Base-by-base conservation (phyloP, 2,113 vertebrate species). In the Malurus melanocephalus region DNA sequence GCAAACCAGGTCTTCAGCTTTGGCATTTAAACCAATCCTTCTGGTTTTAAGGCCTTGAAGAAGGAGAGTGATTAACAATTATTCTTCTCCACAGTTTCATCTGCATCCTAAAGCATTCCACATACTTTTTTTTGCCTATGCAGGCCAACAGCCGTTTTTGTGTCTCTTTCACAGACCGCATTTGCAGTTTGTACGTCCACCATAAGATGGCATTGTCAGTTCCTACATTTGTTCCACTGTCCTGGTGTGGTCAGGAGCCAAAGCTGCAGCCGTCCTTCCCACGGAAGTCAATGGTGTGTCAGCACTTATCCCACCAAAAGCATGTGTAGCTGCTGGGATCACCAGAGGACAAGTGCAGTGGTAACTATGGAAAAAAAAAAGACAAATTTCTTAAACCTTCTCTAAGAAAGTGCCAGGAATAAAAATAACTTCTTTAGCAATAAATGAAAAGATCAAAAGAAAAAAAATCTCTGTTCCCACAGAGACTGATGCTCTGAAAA, bases 381-480 rank as follows among this genome's bases (percentile, higher is more conserved):
- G 30, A 72, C 33, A 69, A 43, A 28, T 22, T 74, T 60, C 81
- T 73, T 59, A 85, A 94, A 76, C 19, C 53, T 84, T 66, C 53
- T 78, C 28, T n/a, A 28, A 89, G 87, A 35, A 71, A 74, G 89
- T 33, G 48, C 71, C 52, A 71, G 42, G 61, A 88, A 76, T 35
- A 75, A 89, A 91, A 90, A 62, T 43, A 52, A 18, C 48, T 86
- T 94, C 72, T 71, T 87, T 62, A 79, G 57, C 0, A 0, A 57
- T 75, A 68, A 90, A 87, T 20, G 62, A 66, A 90, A 94, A 94
- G 81, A 87, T 89, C 82, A 93, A 56, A 67, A 55, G 76, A 83
- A 73, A 92, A 84, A 87, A 80, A 77, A 61, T 26, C 49, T 77
- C 69, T 42, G 28, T 49, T 92, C 64, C 79, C 71, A 42, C 38